Percentiles rank a stretch among this genome's conserved stretches.
Evolutionary conservation across 2,113 vertebrate species (phyloP).

Genomic region (Syngnathus floridae): DNA sequence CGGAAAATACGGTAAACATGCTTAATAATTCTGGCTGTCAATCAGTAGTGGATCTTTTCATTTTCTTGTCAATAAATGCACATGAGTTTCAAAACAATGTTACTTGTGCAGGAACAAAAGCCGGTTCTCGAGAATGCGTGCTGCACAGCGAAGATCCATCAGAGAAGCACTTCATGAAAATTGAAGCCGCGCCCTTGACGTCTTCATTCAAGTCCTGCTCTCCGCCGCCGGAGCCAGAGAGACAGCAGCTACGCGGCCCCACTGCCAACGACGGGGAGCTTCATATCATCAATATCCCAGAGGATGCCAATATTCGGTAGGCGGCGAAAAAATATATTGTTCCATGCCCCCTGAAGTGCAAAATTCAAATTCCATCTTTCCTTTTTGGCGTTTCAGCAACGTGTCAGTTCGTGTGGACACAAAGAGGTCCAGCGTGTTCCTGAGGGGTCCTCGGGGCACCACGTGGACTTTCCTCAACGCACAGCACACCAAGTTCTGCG

Average conservation of each 20-base stretch:
- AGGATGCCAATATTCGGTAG: constrained; percentile 54
- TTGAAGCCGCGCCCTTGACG: fast-evolving
- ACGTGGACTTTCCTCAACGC: constrained; percentile 52
- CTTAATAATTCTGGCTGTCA: not conserved
- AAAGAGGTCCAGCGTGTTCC: constrained; percentile 28
- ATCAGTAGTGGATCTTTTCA: not conserved
- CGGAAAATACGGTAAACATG: no score
- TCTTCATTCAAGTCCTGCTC: constrained; percentile 45
- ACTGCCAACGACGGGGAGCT: constrained; percentile 25
- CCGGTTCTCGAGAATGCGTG: constrained; percentile 30
- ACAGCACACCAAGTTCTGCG: constrained; percentile 14
- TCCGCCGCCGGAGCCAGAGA: not conserved
- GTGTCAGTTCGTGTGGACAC: constrained; percentile 40
- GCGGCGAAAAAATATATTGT: not conserved
- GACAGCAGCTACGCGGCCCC: not conserved
- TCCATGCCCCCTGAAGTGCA: not conserved
- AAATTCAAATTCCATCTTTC: not conserved
- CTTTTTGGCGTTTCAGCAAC: constrained; percentile 48
- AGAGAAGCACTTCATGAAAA: constrained; percentile 45
- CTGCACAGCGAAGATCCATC: constrained; percentile 37
- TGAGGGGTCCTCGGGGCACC: constrained; percentile 67
- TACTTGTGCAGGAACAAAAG: constrained; percentile 38
- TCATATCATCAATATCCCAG: constrained; percentile 71
- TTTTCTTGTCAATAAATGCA: not conserved
- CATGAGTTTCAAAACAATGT: not conserved